These are phyloP conservation scores for Holothuria scabra DNA, from an alignment of 53 echinoderm and acorn worm genomes.

Conservation along the genomic window DNA sequence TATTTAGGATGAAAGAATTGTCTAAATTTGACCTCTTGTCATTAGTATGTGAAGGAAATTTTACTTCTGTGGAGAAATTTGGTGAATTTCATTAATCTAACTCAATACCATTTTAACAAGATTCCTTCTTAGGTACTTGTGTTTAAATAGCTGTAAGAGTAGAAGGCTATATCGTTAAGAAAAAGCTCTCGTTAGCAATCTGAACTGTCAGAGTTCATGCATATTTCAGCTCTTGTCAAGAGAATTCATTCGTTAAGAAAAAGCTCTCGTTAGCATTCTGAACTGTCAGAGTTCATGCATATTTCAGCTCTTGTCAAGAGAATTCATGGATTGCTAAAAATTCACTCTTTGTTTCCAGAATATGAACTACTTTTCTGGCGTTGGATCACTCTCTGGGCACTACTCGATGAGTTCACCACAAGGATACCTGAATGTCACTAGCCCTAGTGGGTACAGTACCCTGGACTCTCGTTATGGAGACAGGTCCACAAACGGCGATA, in stretches of 20 bases:
- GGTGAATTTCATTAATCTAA: too few relatives aligned
- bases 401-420: slow-evolving; percentile 63
- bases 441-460: slow-evolving; percentile 82
- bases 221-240: not conserved
- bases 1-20: too few relatives aligned
- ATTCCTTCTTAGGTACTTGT: too few relatives aligned
- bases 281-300: not conserved
- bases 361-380: slow-evolving; percentile 93
- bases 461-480: slow-evolving; percentile 75
- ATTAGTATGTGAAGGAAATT: too few relatives aligned
- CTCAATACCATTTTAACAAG: too few relatives aligned
- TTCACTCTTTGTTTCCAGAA: slow-evolving; percentile 55
- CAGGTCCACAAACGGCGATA: slow-evolving; percentile 34
- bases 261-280: not conserved
- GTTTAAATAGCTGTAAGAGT: too few relatives aligned
- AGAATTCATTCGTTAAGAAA: not conserved
- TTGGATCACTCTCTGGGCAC: slow-evolving; percentile 88
- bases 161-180: not conserved
- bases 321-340: not conserved
- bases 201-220: not conserved
- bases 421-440: slow-evolving; percentile 64
- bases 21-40: too few relatives aligned
- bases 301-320: not conserved
- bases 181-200: not conserved
- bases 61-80: too few relatives aligned